Conservation (phyloP, 2,888 invertebrate species). For the Pachliopta kotzebuea region DNA sequence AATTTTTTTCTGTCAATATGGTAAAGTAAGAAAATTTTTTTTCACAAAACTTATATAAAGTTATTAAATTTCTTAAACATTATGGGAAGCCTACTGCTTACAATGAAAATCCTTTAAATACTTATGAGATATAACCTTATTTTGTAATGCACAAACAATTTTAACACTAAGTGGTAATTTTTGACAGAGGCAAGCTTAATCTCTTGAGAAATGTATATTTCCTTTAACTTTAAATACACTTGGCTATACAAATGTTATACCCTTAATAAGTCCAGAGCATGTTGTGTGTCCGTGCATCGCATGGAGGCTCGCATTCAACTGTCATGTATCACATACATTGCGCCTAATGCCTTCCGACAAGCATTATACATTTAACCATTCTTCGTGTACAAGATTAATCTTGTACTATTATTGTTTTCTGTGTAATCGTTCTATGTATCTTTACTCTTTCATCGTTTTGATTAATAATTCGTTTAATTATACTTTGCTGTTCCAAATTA, state of each 20-base stretch:
- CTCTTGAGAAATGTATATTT: conserved; percentile 32
- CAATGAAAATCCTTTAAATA: too few species aligned
- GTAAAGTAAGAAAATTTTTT: too few species aligned
- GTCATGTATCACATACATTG: conserved; percentile 33
- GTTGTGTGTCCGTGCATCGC: conserved; percentile 35
- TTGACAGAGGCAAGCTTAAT: too few species aligned
- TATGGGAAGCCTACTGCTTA: too few species aligned
- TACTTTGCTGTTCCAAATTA: neutral
- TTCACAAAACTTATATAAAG: too few species aligned
- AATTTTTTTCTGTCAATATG: too few species aligned
- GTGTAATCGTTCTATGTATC: neutral
- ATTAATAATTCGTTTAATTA: neutral
- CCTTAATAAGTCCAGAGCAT: conserved; percentile 35
- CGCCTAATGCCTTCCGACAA: conserved; percentile 27
- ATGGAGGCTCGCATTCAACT: conserved; percentile 34
- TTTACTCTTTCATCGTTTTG: neutral
- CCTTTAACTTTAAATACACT: conserved; percentile 16
- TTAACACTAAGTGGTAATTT: too few species aligned
- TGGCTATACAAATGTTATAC: conserved; percentile 21
- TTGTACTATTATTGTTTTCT: neutral
- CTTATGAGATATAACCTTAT: too few species aligned
- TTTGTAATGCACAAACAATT: too few species aligned
- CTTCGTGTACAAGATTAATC: conserved; percentile 22
- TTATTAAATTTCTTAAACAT: too few species aligned
- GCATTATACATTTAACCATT: conserved; percentile 23